Evolutionary conservation across 2,888 invertebrate genomes (phyloP).

Genomic region (Leptinotarsa tumamoca): DNA sequence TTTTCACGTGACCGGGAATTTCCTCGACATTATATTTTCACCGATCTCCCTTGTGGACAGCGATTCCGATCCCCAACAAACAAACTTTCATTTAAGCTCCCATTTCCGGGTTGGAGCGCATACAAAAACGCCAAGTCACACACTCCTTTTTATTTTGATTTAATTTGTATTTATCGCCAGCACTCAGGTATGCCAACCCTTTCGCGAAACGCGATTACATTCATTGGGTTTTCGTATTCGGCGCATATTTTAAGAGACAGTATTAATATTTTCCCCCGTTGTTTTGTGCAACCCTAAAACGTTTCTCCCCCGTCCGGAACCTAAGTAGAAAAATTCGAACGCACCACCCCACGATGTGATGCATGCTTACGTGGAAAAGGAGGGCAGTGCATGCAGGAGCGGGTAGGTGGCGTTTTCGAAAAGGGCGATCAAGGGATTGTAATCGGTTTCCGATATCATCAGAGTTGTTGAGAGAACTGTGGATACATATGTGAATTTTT

Average conservation of each 20-base stretch:
- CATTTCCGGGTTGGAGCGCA: conserved; percentile 23
- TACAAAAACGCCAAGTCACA: conserved; percentile 39
- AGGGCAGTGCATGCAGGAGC: conserved; percentile 31
- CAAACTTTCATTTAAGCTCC: conserved; percentile 15
- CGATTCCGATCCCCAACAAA: neutral
- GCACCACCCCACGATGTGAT: conserved; percentile 39
- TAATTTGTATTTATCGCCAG: conserved; percentile 42
- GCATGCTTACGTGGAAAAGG: conserved; percentile 41
- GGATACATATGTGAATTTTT: too few relatives aligned
- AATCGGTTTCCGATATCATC: neutral
- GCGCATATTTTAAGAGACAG: conserved; percentile 48
- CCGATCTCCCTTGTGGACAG: neutral
- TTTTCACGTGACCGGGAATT: conserved; percentile 3
- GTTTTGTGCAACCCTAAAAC: conserved; percentile 28
- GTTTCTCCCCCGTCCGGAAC: conserved; percentile 32
- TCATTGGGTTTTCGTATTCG: conserved; percentile 48
- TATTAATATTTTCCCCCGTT: conserved; percentile 47
- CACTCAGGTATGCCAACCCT: conserved; percentile 46
- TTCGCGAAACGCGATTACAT: conserved; percentile 44
- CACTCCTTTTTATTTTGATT: conserved; percentile 41
- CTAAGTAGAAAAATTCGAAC: conserved; percentile 46
- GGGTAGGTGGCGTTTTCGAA: neutral
- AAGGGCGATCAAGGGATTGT: neutral
- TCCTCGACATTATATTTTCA: neutral
- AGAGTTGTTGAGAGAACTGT: too few relatives aligned